phyloP scores from a whole-genome alignment of 2,888 invertebrate genomes.

The Achlya flavicornis region DNA sequence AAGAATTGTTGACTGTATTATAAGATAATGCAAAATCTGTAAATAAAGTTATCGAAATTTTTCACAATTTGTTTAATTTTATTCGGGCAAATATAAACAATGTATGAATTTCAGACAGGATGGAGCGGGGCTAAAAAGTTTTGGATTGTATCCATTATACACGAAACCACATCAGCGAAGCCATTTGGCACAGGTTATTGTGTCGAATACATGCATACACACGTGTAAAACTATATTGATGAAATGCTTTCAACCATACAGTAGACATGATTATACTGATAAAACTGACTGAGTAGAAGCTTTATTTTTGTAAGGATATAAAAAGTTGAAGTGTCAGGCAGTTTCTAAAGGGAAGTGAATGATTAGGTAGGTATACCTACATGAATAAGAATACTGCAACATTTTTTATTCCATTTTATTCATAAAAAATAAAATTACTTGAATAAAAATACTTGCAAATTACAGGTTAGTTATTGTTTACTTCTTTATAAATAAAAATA shows the following conservation, averaged over 20 bases:
- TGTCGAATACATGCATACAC: slow-evolving; percentile 46
- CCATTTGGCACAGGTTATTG: slow-evolving; percentile 64
- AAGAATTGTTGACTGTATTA: slow-evolving; percentile 81
- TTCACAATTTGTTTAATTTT: slow-evolving; percentile 47
- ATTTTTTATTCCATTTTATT: too few species aligned
- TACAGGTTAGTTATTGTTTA: neutral
- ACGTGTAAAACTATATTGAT: slow-evolving; percentile 2
- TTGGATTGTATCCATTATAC: slow-evolving; percentile 76
- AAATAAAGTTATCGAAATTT: slow-evolving; percentile 82
- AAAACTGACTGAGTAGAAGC: too few species aligned
- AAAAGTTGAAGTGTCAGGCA: too few species aligned
- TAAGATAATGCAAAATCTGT: slow-evolving; percentile 81
- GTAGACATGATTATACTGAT: neutral
- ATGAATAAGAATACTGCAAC: too few species aligned
- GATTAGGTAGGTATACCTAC: too few species aligned
- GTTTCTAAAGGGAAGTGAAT: too few species aligned
- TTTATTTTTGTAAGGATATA: too few species aligned
- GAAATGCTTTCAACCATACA: neutral
- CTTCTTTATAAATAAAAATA: slow-evolving; percentile 1
- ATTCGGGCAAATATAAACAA: neutral
- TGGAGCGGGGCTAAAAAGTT: slow-evolving; percentile 56
- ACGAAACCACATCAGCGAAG: slow-evolving; percentile 62
- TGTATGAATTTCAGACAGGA: neutral
- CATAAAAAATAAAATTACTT: too few species aligned
- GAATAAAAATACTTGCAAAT: neutral